phyloP scores from a whole-genome alignment of 2,113 vertebrate species.

The Neofelis nebulosa region DNA sequence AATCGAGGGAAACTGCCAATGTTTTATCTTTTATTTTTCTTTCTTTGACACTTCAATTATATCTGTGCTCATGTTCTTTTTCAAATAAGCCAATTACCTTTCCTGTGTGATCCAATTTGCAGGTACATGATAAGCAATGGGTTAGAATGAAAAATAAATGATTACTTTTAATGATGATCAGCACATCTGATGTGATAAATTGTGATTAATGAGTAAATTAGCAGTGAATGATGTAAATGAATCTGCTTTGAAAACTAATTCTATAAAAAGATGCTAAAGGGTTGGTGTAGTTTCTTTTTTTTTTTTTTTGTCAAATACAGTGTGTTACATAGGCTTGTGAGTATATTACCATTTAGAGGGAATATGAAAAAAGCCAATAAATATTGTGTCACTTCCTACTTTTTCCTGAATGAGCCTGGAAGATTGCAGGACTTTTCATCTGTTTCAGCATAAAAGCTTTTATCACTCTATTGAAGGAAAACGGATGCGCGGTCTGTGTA shows the following conservation, averaged over 20 bases:
- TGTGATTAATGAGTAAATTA: conserved; percentile 82
- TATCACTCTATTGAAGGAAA: neutral
- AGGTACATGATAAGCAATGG: conserved; percentile 69
- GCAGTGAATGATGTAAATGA: conserved; percentile 71
- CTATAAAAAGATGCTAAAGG: conserved; percentile 51
- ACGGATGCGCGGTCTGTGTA: neutral
- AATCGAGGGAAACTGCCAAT: neutral
- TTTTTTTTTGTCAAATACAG: conserved; percentile 35
- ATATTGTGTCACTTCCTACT: neutral
- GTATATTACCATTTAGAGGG: conserved; percentile 12
- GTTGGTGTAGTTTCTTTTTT: neutral
- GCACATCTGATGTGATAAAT: conserved; percentile 78
- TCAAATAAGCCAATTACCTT: conserved; percentile 78
- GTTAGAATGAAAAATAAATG: conserved; percentile 79
- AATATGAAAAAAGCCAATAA: conserved; percentile 41
- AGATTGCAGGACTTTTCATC: neutral
- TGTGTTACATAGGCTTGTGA: neutral
- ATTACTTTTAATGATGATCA: conserved; percentile 78
- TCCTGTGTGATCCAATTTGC: conserved; percentile 73
- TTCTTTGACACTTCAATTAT: neutral
- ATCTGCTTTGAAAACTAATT: conserved; percentile 63
- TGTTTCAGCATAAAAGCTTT: neutral
- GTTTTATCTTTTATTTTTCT: neutral
- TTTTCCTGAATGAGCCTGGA: neutral
- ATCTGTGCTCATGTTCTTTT: conserved; percentile 50